These are phyloP conservation scores for Oncorhynchus nerka DNA, from an alignment of 2,113 vertebrate species.

Conservation along the genomic window DNA sequence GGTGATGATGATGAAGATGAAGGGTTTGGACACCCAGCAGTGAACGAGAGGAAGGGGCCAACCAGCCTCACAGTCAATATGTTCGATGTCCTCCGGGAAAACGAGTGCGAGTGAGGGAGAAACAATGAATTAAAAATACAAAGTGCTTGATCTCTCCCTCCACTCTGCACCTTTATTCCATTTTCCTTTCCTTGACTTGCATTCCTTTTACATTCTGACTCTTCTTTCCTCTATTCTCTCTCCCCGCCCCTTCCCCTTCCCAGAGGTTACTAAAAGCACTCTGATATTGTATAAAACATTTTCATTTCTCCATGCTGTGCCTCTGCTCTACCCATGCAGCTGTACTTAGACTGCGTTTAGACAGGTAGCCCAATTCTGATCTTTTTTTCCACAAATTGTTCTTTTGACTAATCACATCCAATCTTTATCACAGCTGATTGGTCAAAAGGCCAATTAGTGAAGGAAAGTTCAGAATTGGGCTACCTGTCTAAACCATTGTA, in stretches of 20 bases:
- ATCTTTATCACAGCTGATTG: too few species aligned
- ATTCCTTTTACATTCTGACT: constrained; percentile 24
- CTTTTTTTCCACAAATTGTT: too few species aligned
- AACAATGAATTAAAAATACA: constrained; percentile 1
- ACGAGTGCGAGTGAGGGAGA: constrained; percentile 75
- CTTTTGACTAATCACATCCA: too few species aligned
- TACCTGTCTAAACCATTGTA: background rate
- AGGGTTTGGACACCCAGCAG: constrained; percentile 35
- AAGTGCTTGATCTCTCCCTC: constrained; percentile 12
- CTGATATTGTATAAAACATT: constrained; percentile 23
- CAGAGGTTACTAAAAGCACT: too few species aligned
- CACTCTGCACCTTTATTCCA: constrained; percentile 16
- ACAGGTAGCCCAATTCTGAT: too few species aligned
- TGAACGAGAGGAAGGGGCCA: constrained; percentile 36
- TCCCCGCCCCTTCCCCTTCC: background rate
- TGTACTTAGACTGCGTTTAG: too few species aligned
- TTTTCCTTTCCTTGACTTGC: too few species aligned
- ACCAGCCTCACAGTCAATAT: constrained; percentile 75
- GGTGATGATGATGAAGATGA: constrained; percentile 82
- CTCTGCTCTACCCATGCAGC: constrained; percentile 47
- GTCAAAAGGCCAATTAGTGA: too few species aligned
- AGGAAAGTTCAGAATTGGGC: too few species aligned
- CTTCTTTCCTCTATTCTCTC: background rate
- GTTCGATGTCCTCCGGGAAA: constrained; percentile 81
- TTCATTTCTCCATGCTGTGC: constrained; percentile 49